phyloP scores from a whole-genome alignment of 2,113 vertebrate genomes.

The Anguilla rostrata region DNA sequence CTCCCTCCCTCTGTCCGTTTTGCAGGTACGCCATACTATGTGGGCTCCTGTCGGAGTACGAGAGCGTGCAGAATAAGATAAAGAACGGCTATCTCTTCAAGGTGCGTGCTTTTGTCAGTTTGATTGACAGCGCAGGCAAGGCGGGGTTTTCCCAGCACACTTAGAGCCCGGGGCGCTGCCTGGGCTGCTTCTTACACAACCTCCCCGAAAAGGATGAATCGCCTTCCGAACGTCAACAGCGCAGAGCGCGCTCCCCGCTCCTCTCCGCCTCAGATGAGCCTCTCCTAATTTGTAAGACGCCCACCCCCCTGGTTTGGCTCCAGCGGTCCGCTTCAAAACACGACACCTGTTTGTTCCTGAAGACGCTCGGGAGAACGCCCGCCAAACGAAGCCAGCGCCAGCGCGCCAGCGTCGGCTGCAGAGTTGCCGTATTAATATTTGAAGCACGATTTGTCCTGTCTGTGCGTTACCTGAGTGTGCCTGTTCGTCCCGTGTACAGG shows the following conservation, averaged over 20 bases:
- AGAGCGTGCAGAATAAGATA: slow-evolving; percentile 93
- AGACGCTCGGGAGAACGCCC: background rate
- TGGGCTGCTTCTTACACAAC: background rate
- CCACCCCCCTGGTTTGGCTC: background rate
- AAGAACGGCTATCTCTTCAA: slow-evolving; percentile 92
- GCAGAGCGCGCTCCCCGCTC: background rate
- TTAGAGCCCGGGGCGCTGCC: background rate
- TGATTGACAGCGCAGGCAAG: slow-evolving; percentile 30
- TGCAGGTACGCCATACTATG: slow-evolving; percentile 93
- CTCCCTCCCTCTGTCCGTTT: slow-evolving; percentile 31
- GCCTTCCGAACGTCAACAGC: background rate
- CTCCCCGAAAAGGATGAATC: background rate
- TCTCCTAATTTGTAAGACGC: background rate
- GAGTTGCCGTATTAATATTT: background rate
- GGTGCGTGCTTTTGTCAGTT: slow-evolving; percentile 70
- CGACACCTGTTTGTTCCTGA: background rate
- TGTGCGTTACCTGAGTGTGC: background rate
- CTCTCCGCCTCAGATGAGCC: background rate
- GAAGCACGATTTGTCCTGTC: background rate
- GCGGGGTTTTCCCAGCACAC: slow-evolving; percentile 33
- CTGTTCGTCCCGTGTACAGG: background rate
- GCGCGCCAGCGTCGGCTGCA: background rate
- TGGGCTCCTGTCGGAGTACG: slow-evolving; percentile 89
- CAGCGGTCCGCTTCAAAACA: too few species aligned
- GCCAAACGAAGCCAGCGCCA: background rate